Conservation (phyloP, 2,888 invertebrate genomes). For the Germaria angustata region DNA sequence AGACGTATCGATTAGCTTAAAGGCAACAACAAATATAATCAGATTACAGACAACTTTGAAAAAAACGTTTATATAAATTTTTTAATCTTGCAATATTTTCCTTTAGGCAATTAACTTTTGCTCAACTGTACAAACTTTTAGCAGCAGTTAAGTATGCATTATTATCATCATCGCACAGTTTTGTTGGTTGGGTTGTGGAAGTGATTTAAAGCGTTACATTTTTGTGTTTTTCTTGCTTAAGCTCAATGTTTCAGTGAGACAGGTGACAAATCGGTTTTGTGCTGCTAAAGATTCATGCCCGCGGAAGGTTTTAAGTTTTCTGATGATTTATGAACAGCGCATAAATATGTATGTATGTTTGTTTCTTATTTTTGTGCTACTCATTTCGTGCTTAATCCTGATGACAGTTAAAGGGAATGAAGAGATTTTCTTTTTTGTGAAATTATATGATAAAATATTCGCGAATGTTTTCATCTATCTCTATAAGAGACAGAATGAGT, state of each 20-base stretch:
- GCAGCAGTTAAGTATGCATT: neutral
- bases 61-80: no score
- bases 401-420: constrained; percentile 31
- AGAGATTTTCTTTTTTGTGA: constrained; percentile 22
- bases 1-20: no score
- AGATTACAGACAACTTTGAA: no score
- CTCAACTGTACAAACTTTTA: neutral
- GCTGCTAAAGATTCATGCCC: constrained; percentile 57
- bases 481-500: no score
- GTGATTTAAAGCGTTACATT: constrained; percentile 58
- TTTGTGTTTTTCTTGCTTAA: constrained; percentile 23
- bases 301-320: constrained; percentile 49
- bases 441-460: constrained; percentile 3
- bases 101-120: neutral
- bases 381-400: constrained; percentile 35
- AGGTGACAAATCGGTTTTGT: constrained; percentile 67
- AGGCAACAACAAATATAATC: no score
- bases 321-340: constrained; percentile 62
- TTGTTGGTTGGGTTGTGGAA: constrained; percentile 27
- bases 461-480: no score
- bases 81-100: no score
- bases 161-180: constrained; percentile 20
- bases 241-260: constrained; percentile 45
- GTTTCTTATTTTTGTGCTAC: constrained; percentile 1
- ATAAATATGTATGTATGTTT: constrained; percentile 6